Percentiles rank a stretch among this genome's conserved stretches.
These are phyloP conservation scores for Esox masquinongy DNA, from an alignment of 2,797 vertebrate genomes.

Conservation along the genomic window DNA sequence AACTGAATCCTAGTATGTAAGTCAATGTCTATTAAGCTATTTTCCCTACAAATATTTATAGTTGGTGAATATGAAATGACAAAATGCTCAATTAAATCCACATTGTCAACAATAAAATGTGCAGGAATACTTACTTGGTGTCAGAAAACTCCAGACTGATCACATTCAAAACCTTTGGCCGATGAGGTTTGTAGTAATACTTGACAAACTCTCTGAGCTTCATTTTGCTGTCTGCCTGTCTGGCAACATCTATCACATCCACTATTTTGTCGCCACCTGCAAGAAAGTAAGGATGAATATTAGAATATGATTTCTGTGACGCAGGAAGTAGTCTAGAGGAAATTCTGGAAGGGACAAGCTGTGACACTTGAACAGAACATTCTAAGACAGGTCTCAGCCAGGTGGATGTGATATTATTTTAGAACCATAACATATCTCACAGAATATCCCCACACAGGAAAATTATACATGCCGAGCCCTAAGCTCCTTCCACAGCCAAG, in stretches of 20 bases:
- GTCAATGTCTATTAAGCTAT: not conserved
- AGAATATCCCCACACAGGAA: not conserved
- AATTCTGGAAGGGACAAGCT: not conserved
- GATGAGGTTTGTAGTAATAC: conserved; percentile 88
- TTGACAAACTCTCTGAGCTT: conserved; percentile 94
- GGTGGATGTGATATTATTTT: not conserved
- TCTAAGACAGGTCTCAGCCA: not conserved
- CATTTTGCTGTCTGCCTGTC: conserved; percentile 99
- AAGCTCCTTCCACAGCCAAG: not conserved
- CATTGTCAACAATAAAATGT: not conserved
- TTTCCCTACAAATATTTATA: not conserved
- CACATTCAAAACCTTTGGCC: conserved; percentile 97
- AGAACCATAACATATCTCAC: not conserved
- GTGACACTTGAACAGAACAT: not conserved
- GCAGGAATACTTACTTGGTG: conserved; percentile 84
- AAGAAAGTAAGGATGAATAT: not conserved
- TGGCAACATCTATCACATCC: conserved; percentile 97
- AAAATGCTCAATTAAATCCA: not conserved
- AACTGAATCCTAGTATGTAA: not conserved
- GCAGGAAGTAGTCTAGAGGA: not conserved
- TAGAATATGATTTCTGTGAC: not conserved
- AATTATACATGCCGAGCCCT: not conserved
- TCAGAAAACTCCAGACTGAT: conserved; percentile 99
- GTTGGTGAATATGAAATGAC: not conserved
- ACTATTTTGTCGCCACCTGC: conserved; percentile 95